Evolutionary conservation across 1,140 invertebrate species (phyloP).

Genomic region (Atta cephalotes): DNA sequence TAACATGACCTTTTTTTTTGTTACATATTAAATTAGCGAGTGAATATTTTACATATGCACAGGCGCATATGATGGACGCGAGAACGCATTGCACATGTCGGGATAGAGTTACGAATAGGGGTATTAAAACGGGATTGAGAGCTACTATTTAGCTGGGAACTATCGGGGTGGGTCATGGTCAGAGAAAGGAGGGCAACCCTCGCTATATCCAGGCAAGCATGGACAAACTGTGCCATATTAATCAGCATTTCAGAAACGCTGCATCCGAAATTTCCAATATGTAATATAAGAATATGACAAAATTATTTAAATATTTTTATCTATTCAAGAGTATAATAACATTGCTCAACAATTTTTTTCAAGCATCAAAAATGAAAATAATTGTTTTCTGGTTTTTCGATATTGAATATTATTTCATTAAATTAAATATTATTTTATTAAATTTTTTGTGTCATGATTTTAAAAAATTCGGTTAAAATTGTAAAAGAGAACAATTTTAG

Average conservation of each 20-base stretch:
- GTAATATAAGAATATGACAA: not conserved
- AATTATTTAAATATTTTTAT: not conserved
- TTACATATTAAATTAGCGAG: constrained; percentile 77
- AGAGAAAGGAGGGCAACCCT: constrained; percentile 82
- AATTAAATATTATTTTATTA: too few species aligned
- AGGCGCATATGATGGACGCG: constrained; percentile 10
- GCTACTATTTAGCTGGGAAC: constrained; percentile 55
- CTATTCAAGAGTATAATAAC: not conserved
- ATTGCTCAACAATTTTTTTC: too few species aligned
- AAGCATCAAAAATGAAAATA: too few species aligned
- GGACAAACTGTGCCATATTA: constrained; percentile 27
- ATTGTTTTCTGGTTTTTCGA: too few species aligned
- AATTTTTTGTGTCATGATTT: too few species aligned
- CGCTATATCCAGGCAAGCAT: constrained; percentile 45
- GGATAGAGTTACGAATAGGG: constrained; percentile 29
- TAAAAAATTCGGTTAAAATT: too few species aligned
- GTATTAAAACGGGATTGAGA: constrained; percentile 49
- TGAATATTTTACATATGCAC: constrained; percentile 40
- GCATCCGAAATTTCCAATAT: not conserved
- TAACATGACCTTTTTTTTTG: constrained; percentile 84
- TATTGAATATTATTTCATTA: too few species aligned
- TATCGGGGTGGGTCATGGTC: constrained; percentile 82
- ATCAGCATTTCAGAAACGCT: constrained; percentile 2
- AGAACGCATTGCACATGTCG: not conserved
- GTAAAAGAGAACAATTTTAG: too few species aligned